A percentile compares a stretch with the other conserved stretches of the same genome.
Conservation (phyloP, 2,797 vertebrate genomes). For the Dermochelys coriacea region DNA sequence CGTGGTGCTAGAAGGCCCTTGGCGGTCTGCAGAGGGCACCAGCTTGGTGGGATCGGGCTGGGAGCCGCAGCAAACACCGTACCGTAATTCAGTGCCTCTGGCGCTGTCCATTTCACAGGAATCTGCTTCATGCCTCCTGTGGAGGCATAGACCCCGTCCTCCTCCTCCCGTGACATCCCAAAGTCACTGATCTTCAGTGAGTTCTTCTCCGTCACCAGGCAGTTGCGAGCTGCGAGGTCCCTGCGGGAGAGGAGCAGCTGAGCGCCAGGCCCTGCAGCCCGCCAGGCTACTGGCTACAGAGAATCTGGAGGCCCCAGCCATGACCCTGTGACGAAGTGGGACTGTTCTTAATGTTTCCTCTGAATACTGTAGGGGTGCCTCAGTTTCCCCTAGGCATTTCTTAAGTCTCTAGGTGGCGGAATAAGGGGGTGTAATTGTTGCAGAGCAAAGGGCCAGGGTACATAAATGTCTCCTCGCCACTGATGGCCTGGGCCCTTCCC, state of each 20-base stretch:
- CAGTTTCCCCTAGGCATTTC: no score
- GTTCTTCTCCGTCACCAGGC: conserved; percentile 91
- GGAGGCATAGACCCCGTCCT: conserved; percentile 92
- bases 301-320: no score
- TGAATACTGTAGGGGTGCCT: no score
- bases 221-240: conserved; percentile 97
- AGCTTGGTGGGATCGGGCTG: no score
- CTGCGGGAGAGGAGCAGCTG: conserved; percentile 67
- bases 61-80: not conserved
- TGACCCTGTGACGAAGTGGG: no score
- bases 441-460: no score
- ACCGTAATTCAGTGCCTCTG: conserved; percentile 96
- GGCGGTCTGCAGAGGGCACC: not conserved
- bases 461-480: no score
- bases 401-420: no score
- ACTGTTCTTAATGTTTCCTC: no score
- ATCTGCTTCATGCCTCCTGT: conserved; percentile 92
- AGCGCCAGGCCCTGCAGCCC: not conserved
- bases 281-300: not conserved
- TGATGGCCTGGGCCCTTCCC: no score
- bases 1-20: no score
- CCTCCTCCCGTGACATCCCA: conserved; percentile 95
- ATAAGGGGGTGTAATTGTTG: no score
- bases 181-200: conserved; percentile 98
- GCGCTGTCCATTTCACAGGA: conserved; percentile 97